A percentile compares a stretch with the other conserved stretches of the same genome.
Conservation (phyloP, 2,113 vertebrate genomes). For the Catharus minimus region DNA sequence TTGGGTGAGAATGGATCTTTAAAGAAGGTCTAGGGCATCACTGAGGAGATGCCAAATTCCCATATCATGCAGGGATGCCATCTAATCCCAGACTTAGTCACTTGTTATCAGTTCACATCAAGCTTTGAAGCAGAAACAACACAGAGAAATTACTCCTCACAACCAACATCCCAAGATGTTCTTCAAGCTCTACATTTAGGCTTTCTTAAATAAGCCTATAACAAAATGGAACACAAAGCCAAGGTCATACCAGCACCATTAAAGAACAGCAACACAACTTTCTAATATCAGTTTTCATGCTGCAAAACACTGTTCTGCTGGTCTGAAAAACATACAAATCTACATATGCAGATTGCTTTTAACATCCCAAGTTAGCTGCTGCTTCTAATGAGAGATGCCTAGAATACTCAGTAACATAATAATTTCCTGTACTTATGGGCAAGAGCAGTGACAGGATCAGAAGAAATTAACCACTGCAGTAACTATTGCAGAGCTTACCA, state of each 20-base stretch:
- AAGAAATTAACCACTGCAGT: not conserved
- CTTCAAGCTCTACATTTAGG: not conserved
- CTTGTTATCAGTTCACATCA: slow-evolving; percentile 27
- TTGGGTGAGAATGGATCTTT: not conserved
- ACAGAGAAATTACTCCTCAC: not conserved
- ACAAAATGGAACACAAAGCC: not conserved
- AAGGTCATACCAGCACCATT: not conserved
- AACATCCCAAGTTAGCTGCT: not conserved
- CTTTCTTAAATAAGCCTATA: not conserved
- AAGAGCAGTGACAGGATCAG: not conserved
- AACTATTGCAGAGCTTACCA: not conserved
- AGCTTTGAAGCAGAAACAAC: slow-evolving; percentile 35
- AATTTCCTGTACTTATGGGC: not conserved
- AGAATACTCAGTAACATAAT: not conserved
- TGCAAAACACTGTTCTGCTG: not conserved
- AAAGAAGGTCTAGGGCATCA: slow-evolving; percentile 37
- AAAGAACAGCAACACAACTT: not conserved
- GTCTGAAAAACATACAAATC: not conserved
- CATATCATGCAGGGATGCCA: not conserved
- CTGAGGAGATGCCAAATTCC: slow-evolving; percentile 46
- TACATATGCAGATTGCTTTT: not conserved
- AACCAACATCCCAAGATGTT: not conserved
- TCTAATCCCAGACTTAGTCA: slow-evolving; percentile 27
- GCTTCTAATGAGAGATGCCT: not conserved
- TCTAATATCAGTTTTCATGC: not conserved